Evolutionary conservation across 2,888 invertebrate species (phyloP).

Genomic region (Cosmia pyralina): DNA sequence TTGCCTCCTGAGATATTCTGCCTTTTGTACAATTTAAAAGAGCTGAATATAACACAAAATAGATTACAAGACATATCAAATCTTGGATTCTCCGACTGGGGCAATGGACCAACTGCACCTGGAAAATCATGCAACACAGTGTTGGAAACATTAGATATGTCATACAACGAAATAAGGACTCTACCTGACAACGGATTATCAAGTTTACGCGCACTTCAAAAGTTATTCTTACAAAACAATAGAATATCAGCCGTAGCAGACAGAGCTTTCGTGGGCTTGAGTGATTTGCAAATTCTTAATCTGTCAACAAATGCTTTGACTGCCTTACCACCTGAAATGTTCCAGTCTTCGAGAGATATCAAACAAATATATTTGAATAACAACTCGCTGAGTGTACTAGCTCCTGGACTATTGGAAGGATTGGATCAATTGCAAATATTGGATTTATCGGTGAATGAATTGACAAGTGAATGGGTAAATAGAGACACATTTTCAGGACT

Average conservation of each 20-base stretch:
- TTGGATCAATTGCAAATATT: constrained; percentile 93
- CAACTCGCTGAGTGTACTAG: constrained; percentile 93
- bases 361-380: constrained; percentile 94
- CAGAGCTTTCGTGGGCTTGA: constrained; percentile 93
- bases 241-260: constrained; percentile 93
- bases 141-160: constrained; percentile 93
- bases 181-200: constrained; percentile 93
- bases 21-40: constrained; percentile 92
- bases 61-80: constrained; percentile 94
- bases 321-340: constrained; percentile 94
- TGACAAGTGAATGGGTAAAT: constrained; percentile 94
- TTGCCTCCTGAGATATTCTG: constrained; percentile 93
- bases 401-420: constrained; percentile 93
- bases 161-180: constrained; percentile 93
- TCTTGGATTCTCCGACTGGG: constrained; percentile 94
- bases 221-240: constrained; percentile 94
- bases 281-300: constrained; percentile 93
- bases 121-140: constrained; percentile 93
- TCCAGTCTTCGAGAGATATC: constrained; percentile 93
- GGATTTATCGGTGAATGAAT: constrained; percentile 93
- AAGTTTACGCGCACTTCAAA: constrained; percentile 92
- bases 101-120: constrained; percentile 91
- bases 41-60: constrained; percentile 94
- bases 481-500: constrained; percentile 94
- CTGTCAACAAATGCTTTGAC: constrained; percentile 94